phyloP scores from a whole-genome alignment of 2,113 vertebrate species.

The Coptodon bakossiorum region DNA sequence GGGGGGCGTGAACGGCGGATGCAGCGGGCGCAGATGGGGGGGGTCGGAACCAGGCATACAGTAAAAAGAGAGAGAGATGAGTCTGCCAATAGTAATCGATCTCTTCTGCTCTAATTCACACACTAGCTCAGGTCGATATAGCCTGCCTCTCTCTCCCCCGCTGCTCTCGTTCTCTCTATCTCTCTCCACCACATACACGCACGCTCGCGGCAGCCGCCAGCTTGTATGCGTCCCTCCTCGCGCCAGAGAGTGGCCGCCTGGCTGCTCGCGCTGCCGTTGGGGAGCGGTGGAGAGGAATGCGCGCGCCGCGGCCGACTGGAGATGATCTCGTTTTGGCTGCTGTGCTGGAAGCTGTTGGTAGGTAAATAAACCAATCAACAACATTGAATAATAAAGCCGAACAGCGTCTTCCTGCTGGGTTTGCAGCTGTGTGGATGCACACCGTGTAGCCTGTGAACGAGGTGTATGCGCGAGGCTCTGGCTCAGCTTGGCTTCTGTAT shows the following conservation, averaged over 20 bases:
- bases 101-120: constrained; percentile 51
- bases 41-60: not conserved
- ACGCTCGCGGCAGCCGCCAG: not conserved
- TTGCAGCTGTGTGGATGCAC: not conserved
- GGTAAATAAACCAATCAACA: not conserved
- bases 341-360: constrained; percentile 69
- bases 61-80: not conserved
- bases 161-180: not conserved
- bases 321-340: constrained; percentile 68
- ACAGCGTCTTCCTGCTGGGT: not conserved
- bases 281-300: constrained; percentile 41
- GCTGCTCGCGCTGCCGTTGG: constrained; percentile 48
- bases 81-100: constrained; percentile 40
- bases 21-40: not conserved
- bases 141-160: not conserved
- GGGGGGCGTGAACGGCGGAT: not conserved
- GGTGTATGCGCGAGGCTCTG: not conserved
- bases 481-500: not conserved
- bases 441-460: not conserved
- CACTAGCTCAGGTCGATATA: constrained; percentile 4
- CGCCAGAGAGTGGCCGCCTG: constrained; percentile 43
- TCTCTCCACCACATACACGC: not conserved
- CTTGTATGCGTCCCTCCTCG: constrained; percentile 43
- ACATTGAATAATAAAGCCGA: not conserved
- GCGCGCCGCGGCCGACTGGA: constrained; percentile 57